phyloP scores from a whole-genome alignment of 2,888 invertebrate species.

The Diarsia rubi region DNA sequence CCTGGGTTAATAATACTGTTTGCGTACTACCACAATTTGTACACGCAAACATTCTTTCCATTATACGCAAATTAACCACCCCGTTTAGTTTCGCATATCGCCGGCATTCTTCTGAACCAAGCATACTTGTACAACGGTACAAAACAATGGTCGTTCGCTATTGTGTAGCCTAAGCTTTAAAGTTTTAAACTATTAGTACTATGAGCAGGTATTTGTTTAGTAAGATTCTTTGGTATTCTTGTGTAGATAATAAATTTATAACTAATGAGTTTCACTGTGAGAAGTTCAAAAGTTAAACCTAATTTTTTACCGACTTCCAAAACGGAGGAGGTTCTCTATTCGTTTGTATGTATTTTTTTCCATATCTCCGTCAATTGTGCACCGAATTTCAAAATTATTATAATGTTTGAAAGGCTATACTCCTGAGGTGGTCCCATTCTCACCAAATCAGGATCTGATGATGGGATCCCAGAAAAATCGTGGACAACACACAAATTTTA shows the following conservation, averaged over 20 bases:
- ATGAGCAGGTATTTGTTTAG: neutral
- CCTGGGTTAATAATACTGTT: neutral
- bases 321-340: too few relatives aligned
- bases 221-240: neutral
- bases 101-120: slow-evolving; percentile 22
- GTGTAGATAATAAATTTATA: neutral
- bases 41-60: slow-evolving; percentile 27
- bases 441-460: too few relatives aligned
- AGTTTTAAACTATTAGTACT: neutral
- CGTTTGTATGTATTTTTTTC: too few relatives aligned
- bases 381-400: too few relatives aligned
- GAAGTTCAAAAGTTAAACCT: neutral
- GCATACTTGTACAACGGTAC: slow-evolving; percentile 30
- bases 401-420: too few relatives aligned
- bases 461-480: too few relatives aligned
- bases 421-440: too few relatives aligned
- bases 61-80: slow-evolving; percentile 50
- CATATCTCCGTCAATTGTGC: too few relatives aligned
- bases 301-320: too few relatives aligned
- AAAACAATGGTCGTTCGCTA: slow-evolving; percentile 28
- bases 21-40: neutral
- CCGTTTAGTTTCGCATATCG: slow-evolving; percentile 23
- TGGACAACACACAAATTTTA: too few relatives aligned
- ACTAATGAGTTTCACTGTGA: neutral
- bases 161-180: slow-evolving; percentile 1